Evolutionary conservation across 23 tunicate genomes (phyloP).

Genomic region (Ciona savignyi): DNA sequence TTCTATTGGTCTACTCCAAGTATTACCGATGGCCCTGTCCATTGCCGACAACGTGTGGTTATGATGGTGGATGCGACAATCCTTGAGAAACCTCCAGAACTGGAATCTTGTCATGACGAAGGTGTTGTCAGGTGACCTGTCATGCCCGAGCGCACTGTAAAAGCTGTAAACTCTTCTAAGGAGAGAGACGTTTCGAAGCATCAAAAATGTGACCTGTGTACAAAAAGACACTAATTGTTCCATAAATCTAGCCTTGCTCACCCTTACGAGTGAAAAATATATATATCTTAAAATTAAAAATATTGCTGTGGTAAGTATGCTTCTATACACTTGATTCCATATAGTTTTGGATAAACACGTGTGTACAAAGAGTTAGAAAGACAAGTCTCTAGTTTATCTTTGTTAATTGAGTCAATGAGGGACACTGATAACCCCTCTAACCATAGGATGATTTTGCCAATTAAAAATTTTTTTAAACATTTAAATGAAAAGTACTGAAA

Average conservation of each 20-base stretch:
- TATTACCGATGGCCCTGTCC: slow-evolving; percentile 67
- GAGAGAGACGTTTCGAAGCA: slow-evolving; percentile 62
- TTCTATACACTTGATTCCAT: too few relatives aligned
- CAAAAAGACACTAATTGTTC: too few relatives aligned
- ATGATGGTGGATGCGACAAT: slow-evolving; percentile 78
- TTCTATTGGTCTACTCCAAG: too few relatives aligned
- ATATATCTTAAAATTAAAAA: background rate
- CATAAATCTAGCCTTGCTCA: background rate
- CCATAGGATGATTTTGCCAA: too few relatives aligned
- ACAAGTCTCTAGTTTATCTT: too few relatives aligned
- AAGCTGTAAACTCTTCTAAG: slow-evolving; percentile 86
- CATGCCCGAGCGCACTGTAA: slow-evolving; percentile 93
- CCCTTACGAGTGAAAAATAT: background rate
- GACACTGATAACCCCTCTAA: too few relatives aligned
- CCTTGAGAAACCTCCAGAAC: slow-evolving; percentile 94
- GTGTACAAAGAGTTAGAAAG: too few relatives aligned
- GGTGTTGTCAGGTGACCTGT: slow-evolving; percentile 87
- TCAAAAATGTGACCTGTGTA: slow-evolving; percentile 45
- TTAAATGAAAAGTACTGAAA: too few relatives aligned
- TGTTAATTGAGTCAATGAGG: too few relatives aligned
- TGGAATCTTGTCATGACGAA: slow-evolving; percentile 94
- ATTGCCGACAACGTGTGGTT: slow-evolving; percentile 44
- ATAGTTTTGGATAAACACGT: too few relatives aligned
- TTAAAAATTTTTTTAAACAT: too few relatives aligned
- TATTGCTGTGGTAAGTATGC: background rate